phyloP scores from a whole-genome alignment of 2,888 invertebrate species.

The Chaetogeoica ovagalla region DNA sequence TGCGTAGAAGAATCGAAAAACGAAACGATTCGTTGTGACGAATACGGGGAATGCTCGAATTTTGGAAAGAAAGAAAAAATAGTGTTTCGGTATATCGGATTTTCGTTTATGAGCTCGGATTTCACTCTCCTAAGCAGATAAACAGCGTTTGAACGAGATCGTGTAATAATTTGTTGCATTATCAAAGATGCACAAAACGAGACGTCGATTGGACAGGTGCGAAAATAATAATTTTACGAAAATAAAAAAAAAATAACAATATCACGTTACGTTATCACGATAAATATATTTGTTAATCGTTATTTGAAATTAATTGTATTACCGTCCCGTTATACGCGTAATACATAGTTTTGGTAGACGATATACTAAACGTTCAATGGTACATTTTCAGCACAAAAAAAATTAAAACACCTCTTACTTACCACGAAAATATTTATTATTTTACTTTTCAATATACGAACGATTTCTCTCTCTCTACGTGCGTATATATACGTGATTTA shows the following conservation, averaged over 20 bases:
- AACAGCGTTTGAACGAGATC: not conserved
- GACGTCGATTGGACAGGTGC: not conserved
- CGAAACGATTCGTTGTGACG: slow-evolving; percentile 10
- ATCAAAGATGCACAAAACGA: not conserved
- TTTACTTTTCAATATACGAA: not conserved
- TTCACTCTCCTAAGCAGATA: not conserved
- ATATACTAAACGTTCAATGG: no score
- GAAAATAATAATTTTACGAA: no score
- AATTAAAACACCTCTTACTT: not conserved
- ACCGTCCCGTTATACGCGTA: not conserved
- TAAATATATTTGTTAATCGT: not conserved
- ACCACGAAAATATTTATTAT: not conserved
- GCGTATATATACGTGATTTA: slow-evolving; percentile 27
- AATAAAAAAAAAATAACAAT: not conserved
- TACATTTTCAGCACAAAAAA: no score
- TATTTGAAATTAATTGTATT: not conserved
- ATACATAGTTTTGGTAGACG: not conserved
- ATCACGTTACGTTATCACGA: not conserved
- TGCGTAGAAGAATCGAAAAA: slow-evolving; percentile 1
- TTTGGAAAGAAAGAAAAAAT: not conserved
- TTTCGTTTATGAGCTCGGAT: not conserved
- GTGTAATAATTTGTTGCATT: not conserved
- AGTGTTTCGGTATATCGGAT: not conserved
- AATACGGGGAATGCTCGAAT: not conserved
- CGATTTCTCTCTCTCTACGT: no score